Evolutionary conservation across 2,888 invertebrate genomes (phyloP).

Genomic region (Gerris lacustris): DNA sequence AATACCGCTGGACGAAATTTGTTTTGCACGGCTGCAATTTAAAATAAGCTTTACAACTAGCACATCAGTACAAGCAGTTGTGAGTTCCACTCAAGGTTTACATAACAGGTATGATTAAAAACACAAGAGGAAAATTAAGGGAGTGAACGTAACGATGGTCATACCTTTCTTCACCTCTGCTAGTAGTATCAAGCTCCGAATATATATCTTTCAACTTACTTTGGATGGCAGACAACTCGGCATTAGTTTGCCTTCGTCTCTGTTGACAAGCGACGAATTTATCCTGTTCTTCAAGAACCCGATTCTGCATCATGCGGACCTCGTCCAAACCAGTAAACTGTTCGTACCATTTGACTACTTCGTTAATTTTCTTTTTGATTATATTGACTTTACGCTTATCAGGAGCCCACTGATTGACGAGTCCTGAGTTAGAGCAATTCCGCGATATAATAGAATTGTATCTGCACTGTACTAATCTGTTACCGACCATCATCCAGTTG

Average conservation of each 20-base stretch:
- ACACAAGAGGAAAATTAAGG: background rate
- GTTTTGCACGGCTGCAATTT: no score
- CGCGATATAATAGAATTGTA: background rate
- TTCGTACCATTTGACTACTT: constrained; percentile 51
- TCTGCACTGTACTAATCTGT: background rate
- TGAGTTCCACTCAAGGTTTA: no score
- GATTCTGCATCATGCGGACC: constrained; percentile 59
- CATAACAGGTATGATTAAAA: background rate
- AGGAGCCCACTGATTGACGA: background rate
- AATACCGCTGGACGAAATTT: no score
- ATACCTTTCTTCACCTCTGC: constrained; percentile 64
- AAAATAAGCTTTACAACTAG: no score
- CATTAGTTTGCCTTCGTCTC: constrained; percentile 48
- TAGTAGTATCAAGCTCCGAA: constrained; percentile 60
- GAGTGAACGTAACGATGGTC: constrained; percentile 18
- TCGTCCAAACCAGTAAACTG: constrained; percentile 64
- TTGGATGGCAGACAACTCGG: constrained; percentile 48
- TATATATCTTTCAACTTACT: constrained; percentile 56
- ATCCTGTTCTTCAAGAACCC: constrained; percentile 57
- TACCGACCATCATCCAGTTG: background rate
- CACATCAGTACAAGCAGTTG: no score
- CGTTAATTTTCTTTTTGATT: constrained; percentile 39
- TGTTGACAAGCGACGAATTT: constrained; percentile 54
- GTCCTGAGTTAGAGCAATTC: background rate
- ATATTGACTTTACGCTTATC: constrained; percentile 17